Conservation (phyloP, 2,888 invertebrate genomes). For the Apoda limacodes region DNA sequence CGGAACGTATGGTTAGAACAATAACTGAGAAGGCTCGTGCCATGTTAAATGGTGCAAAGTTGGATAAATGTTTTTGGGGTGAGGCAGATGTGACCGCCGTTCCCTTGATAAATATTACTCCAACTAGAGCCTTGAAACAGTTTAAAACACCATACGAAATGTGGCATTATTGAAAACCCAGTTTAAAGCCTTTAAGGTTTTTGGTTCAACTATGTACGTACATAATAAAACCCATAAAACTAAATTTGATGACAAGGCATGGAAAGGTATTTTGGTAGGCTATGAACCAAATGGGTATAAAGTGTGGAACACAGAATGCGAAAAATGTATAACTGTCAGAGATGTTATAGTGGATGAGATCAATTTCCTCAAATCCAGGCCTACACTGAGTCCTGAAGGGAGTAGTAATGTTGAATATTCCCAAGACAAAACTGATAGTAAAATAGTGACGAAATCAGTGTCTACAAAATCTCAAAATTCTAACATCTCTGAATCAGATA, state of each 20-base stretch:
- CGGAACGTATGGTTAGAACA: slow-evolving; percentile 33
- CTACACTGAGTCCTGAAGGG: slow-evolving; percentile 9
- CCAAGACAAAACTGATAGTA: slow-evolving; percentile 12
- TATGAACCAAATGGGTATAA: slow-evolving; percentile 33
- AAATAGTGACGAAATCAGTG: slow-evolving; percentile 14
- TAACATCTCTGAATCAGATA: slow-evolving; percentile 11
- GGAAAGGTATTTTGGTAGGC: slow-evolving; percentile 29
- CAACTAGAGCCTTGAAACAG: slow-evolving; percentile 27
- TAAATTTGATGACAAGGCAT: slow-evolving; percentile 31
- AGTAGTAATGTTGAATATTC: slow-evolving; percentile 6
- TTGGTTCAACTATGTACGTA: slow-evolving; percentile 30
- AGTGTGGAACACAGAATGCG: slow-evolving; percentile 25
- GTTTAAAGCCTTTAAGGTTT: slow-evolving; percentile 26
- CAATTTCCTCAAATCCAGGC: slow-evolving; percentile 23
- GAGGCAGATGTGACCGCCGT: slow-evolving; percentile 33
- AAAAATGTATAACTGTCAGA: slow-evolving; percentile 25
- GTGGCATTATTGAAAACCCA: slow-evolving; percentile 32
- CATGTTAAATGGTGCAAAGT: slow-evolving; percentile 25
- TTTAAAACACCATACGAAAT: slow-evolving; percentile 33
- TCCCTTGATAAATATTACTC: slow-evolving; percentile 32
- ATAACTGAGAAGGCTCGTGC: slow-evolving; percentile 34
- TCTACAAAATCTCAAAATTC: slow-evolving; percentile 9
- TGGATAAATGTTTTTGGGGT: slow-evolving; percentile 31
- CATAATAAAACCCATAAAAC: slow-evolving; percentile 26
- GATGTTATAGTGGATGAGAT: slow-evolving; percentile 32